phyloP scores from a whole-genome alignment of 2,113 vertebrate genomes.

The Centropristis striata region DNA sequence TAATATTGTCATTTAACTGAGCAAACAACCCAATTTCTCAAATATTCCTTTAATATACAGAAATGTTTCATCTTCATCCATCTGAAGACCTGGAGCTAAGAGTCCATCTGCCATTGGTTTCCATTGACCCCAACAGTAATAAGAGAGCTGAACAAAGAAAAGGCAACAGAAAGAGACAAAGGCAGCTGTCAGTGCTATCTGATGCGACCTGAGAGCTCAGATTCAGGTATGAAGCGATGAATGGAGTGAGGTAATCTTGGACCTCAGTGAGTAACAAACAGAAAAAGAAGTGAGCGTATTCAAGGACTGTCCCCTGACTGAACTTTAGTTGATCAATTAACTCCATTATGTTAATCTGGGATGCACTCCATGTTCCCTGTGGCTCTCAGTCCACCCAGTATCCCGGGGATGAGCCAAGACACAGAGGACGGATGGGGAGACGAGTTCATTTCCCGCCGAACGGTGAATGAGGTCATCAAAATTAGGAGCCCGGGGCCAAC shows the following conservation, averaged over 20 bases:
- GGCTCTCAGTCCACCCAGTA: constrained; percentile 66
- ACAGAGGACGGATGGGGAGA: constrained; percentile 53
- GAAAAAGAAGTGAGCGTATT: constrained; percentile 57
- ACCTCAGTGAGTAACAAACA: constrained; percentile 49
- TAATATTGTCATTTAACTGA: not conserved
- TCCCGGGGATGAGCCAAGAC: constrained; percentile 58
- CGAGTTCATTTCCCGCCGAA: constrained; percentile 58
- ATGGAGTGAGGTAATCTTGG: constrained; percentile 68
- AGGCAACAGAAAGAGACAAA: constrained; percentile 47
- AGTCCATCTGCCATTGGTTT: constrained; percentile 13
- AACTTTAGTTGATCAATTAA: constrained; percentile 78
- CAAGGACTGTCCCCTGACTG: constrained; percentile 60
- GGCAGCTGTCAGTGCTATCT: constrained; percentile 36
- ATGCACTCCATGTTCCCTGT: constrained; percentile 77
- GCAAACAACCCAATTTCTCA: not conserved
- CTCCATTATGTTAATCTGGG: constrained; percentile 80
- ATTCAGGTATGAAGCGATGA: constrained; percentile 63
- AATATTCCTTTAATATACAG: not conserved
- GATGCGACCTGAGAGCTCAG: constrained; percentile 46
- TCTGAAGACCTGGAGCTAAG: constrained; percentile 5
- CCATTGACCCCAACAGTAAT: constrained; percentile 27
- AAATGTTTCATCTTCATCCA: constrained; percentile 17
- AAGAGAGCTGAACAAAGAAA: constrained; percentile 36
- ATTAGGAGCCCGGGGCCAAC: constrained; percentile 46
- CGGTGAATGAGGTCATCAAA: constrained; percentile 57